phyloP scores from a whole-genome alignment of 1,140 invertebrate genomes.

The Hylyphantes graminicola region DNA sequence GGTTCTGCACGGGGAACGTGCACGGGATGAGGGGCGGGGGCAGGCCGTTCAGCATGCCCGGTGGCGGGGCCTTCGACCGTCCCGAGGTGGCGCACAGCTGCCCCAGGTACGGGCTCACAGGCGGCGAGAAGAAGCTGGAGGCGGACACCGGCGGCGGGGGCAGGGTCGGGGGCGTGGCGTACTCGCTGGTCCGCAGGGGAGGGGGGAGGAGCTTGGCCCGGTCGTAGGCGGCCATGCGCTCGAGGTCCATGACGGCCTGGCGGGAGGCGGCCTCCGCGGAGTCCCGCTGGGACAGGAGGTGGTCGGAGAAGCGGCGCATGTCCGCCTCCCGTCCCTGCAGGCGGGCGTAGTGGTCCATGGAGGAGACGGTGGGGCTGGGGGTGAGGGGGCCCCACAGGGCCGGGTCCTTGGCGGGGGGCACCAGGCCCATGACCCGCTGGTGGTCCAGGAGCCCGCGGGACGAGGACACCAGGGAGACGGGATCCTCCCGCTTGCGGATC shows the following conservation, averaged over 20 bases:
- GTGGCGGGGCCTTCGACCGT: constrained; percentile 25
- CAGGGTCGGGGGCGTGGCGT: constrained; percentile 35
- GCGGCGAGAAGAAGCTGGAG: constrained; percentile 50
- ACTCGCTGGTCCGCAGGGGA: constrained; percentile 51
- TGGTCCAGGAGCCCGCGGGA: constrained; percentile 34
- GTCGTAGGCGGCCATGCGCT: constrained; percentile 35
- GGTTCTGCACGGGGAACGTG: constrained; percentile 54
- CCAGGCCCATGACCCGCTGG: constrained; percentile 50
- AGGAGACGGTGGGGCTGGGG: constrained; percentile 41
- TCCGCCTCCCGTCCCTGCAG: constrained; percentile 22
- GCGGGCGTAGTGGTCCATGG: constrained; percentile 40
- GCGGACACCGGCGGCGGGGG: constrained; percentile 24
- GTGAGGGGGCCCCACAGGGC: constrained; percentile 51
- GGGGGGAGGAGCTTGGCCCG: constrained; percentile 50
- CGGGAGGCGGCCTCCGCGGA: constrained; percentile 13
- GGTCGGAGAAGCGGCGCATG: constrained; percentile 18
- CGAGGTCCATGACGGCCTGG: constrained; percentile 33
- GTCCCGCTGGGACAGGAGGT: constrained; percentile 31
- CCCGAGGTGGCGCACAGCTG: constrained; percentile 11
- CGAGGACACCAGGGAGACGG: constrained; percentile 35
- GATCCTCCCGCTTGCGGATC: constrained; percentile 44
- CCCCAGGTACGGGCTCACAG: constrained; percentile 42
- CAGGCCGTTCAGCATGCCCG: constrained; percentile 51
- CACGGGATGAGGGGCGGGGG: constrained; percentile 59
- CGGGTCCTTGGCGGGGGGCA: constrained; percentile 43